Percentiles rank a stretch among this genome's conserved stretches.
phyloP scores from a whole-genome alignment of 1,140 invertebrate genomes.

The Eumeta japonica region DNA sequence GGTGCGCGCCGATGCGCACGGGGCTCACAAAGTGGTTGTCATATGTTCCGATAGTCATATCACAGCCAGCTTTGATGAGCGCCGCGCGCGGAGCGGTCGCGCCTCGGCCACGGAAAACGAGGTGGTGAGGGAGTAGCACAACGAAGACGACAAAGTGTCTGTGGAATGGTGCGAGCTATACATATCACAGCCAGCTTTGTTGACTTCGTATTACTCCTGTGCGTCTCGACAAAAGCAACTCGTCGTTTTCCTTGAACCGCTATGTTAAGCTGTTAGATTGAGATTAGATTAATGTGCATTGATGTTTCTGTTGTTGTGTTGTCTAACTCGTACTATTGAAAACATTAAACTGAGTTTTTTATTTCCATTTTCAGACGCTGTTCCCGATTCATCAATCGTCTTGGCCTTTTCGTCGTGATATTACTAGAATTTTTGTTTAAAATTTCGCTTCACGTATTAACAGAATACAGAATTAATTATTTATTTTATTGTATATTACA shows the following conservation, averaged over 20 bases:
- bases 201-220: constrained; percentile 28
- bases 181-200: constrained; percentile 58
- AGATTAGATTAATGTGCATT: constrained; percentile 1
- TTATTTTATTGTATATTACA: too few species aligned
- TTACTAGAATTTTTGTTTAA: too few species aligned
- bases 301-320: not conserved
- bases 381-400: too few species aligned
- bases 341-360: too few species aligned
- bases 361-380: too few species aligned
- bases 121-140: not conserved
- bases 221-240: too few species aligned
- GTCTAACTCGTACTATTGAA: not conserved
- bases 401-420: too few species aligned
- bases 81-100: constrained; percentile 13
- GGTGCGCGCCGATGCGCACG: constrained; percentile 5
- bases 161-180: constrained; percentile 24
- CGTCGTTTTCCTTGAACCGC: too few species aligned
- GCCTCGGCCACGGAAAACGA: not conserved
- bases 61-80: constrained; percentile 58
- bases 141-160: constrained; percentile 34
- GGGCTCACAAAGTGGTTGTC: constrained; percentile 49
- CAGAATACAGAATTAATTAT: too few species aligned
- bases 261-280: too few species aligned
- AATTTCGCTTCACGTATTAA: too few species aligned
- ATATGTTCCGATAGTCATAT: constrained; percentile 35